Conservation (phyloP, 2,113 vertebrate genomes). For the Irena cyanogastra region DNA sequence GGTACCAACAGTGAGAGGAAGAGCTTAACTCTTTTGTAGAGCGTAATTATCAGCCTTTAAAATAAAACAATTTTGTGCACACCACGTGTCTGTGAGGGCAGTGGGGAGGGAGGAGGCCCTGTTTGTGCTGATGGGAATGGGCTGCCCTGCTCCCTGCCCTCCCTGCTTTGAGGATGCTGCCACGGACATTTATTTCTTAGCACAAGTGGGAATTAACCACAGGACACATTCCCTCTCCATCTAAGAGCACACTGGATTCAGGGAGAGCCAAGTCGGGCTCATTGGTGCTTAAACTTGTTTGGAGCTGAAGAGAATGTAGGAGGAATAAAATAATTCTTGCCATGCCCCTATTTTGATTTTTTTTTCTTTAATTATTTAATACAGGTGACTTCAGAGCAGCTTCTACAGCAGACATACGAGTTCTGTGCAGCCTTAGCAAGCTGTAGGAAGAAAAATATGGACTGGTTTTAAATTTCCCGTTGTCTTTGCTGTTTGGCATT, state of each 20-base stretch:
- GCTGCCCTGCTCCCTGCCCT: not conserved
- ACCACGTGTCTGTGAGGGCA: not conserved
- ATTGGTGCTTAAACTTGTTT: not conserved
- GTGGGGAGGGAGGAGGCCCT: not conserved
- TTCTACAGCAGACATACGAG: not conserved
- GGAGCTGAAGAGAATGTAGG: not conserved
- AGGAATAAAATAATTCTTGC: not conserved
- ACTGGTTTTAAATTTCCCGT: not conserved
- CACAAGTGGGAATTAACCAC: not conserved
- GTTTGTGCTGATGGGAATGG: not conserved
- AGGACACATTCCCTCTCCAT: not conserved
- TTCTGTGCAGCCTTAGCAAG: not conserved
- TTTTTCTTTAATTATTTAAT: not conserved
- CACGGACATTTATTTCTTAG: not conserved
- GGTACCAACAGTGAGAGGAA: not conserved
- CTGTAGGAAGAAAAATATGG: not conserved
- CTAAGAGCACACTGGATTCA: not conserved
- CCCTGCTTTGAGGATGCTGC: not conserved
- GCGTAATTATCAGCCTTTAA: not conserved
- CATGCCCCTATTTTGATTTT: not conserved
- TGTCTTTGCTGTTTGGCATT: not conserved
- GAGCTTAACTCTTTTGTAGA: not conserved
- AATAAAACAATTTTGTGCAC: not conserved
- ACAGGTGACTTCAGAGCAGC: not conserved
- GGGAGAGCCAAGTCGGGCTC: not conserved